phyloP scores from a whole-genome alignment of 2,113 vertebrate genomes.

The Nannospalax galili region DNA sequence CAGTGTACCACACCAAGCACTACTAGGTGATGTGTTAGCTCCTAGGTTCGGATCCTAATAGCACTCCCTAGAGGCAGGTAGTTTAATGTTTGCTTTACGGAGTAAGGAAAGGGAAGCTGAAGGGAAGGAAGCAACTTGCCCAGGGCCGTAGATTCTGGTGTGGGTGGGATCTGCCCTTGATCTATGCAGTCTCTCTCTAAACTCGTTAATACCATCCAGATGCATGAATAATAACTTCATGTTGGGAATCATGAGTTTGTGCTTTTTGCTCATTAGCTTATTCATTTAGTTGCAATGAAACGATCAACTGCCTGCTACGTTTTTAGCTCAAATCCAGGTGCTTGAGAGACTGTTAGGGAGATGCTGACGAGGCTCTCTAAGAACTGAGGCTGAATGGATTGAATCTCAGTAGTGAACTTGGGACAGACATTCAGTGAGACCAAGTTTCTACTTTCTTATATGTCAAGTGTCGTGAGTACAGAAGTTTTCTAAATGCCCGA shows the following conservation, averaged over 20 bases:
- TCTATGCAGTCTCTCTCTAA: neutral
- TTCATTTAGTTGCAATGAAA: neutral
- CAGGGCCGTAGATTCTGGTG: neutral
- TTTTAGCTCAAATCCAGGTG: neutral
- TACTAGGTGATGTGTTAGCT: rapidly evolving
- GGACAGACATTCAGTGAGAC: neutral
- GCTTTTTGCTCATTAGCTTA: neutral
- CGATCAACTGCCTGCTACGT: neutral
- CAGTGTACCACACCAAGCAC: rapidly evolving
- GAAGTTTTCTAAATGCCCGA: neutral
- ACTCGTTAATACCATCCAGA: neutral
- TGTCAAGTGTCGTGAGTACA: neutral
- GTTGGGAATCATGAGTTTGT: neutral
- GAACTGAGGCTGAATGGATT: neutral
- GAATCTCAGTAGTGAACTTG: neutral
- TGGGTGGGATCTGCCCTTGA: rapidly evolving
- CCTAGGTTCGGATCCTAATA: neutral
- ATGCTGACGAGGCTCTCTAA: neutral
- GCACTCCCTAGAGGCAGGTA: neutral
- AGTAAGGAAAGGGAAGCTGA: neutral
- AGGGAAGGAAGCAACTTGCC: neutral
- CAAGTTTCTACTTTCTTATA: neutral
- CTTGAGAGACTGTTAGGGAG: neutral
- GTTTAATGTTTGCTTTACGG: neutral
- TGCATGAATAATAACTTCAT: neutral